Conservation (phyloP, 1,140 invertebrate species). For the Copidosoma floridanum region DNA sequence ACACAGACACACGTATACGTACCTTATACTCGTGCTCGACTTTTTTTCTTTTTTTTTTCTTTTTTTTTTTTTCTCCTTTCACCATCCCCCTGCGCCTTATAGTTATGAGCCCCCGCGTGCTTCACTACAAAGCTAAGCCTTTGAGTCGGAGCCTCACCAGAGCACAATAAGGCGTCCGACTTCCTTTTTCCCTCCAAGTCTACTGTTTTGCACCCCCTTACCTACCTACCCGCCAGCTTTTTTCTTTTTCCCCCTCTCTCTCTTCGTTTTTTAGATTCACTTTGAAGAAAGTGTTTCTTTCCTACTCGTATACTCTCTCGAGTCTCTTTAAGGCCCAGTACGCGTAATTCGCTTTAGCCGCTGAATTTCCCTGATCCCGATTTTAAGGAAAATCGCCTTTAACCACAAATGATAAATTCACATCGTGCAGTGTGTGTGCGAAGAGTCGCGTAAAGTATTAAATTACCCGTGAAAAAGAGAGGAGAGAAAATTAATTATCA, state of each 20-base stretch:
- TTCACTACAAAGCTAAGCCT: constrained; percentile 56
- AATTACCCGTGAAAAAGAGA: too few species aligned
- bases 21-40: constrained; percentile 39
- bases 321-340: too few species aligned
- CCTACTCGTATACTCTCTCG: not conserved
- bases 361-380: too few species aligned
- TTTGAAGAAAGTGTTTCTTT: constrained; percentile 14
- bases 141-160: constrained; percentile 55
- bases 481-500: too few species aligned
- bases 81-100: too few species aligned
- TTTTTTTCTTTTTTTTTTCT: too few species aligned
- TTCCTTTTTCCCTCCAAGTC: constrained; percentile 41
- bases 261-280: constrained; percentile 24
- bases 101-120: constrained; percentile 30
- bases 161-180: constrained; percentile 56
- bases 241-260: constrained; percentile 12
- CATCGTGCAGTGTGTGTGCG: too few species aligned
- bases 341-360: constrained; percentile 12
- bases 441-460: too few species aligned
- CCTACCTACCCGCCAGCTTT: not conserved
- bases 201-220: constrained; percentile 8
- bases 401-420: too few species aligned
- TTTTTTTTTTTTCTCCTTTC: too few species aligned
- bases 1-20: too few species aligned
- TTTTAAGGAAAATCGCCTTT: too few species aligned